Percentiles rank a stretch among this genome's conserved stretches.
These are phyloP conservation scores for Carettochelys insculpta DNA, from an alignment of 2,113 vertebrate genomes.

Conservation along the genomic window DNA sequence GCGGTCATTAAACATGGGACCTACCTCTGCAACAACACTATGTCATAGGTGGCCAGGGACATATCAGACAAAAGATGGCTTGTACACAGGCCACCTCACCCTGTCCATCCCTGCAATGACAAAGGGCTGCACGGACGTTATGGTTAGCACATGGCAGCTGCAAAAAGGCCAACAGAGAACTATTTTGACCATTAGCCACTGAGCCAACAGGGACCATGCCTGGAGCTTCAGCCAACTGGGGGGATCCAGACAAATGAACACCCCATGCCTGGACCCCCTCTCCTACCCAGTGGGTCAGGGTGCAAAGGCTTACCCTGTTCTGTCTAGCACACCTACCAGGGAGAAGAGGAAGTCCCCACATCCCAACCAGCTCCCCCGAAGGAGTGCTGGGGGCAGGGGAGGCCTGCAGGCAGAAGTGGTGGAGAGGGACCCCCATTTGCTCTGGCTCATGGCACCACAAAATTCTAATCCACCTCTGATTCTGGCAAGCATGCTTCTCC, in stretches of 20 bases:
- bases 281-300: too few species aligned
- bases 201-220: too few species aligned
- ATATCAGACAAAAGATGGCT: neutral
- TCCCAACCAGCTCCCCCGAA: too few species aligned
- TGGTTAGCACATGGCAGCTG: neutral
- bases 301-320: too few species aligned
- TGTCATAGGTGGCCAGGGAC: neutral
- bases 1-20: neutral
- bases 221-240: too few species aligned
- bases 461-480: neutral
- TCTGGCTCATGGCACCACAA: neutral
- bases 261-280: too few species aligned
- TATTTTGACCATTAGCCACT: too few species aligned
- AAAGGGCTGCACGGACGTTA: neutral
- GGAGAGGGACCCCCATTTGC: neutral
- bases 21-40: neutral
- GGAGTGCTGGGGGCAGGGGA: too few species aligned
- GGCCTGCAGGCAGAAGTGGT: too few species aligned
- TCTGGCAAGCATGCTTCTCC: neutral
- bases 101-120: neutral
- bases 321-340: too few species aligned
- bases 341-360: too few species aligned
- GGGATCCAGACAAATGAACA: too few species aligned
- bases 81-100: neutral
- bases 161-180: neutral